A percentile compares a stretch with the other conserved stretches of the same genome.
These are phyloP conservation scores for Glossophaga mutica DNA, from an alignment of 2,797 vertebrate species.

Conservation along the genomic window DNA sequence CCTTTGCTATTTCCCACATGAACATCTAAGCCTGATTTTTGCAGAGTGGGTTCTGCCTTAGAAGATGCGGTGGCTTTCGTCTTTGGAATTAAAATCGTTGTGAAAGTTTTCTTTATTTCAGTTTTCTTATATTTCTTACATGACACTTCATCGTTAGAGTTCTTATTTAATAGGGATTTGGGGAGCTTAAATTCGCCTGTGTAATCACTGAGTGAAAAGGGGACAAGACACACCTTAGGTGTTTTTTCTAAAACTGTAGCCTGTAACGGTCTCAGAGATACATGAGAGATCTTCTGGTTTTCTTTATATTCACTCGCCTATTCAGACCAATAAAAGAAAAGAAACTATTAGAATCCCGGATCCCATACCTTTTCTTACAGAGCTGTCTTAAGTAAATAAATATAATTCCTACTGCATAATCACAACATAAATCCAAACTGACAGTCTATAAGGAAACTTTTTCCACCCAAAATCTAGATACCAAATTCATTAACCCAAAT, in stretches of 20 bases:
- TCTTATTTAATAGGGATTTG: slow-evolving; percentile 36
- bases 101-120: background rate
- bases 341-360: slow-evolving; percentile 5
- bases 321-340: slow-evolving; percentile 2
- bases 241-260: slow-evolving; percentile 4
- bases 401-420: background rate
- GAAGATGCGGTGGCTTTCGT: background rate
- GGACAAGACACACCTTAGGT: slow-evolving; percentile 65
- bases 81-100: slow-evolving; percentile 8
- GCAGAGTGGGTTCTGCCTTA: slow-evolving; percentile 22
- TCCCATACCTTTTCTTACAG: background rate
- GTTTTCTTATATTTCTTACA: slow-evolving; percentile 25
- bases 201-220: slow-evolving; percentile 46
- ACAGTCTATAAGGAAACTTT: background rate
- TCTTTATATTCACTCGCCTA: slow-evolving; percentile 66
- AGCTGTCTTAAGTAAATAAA: background rate
- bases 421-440: slow-evolving; percentile 27
- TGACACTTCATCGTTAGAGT: background rate
- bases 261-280: background rate
- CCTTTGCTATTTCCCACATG: background rate
- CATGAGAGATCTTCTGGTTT: background rate
- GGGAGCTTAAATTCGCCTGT: background rate
- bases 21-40: slow-evolving; percentile 14
- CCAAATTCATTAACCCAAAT: background rate
- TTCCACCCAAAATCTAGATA: background rate